Conservation (phyloP, 1,140 invertebrate genomes). For the Danaus plexippus region DNA sequence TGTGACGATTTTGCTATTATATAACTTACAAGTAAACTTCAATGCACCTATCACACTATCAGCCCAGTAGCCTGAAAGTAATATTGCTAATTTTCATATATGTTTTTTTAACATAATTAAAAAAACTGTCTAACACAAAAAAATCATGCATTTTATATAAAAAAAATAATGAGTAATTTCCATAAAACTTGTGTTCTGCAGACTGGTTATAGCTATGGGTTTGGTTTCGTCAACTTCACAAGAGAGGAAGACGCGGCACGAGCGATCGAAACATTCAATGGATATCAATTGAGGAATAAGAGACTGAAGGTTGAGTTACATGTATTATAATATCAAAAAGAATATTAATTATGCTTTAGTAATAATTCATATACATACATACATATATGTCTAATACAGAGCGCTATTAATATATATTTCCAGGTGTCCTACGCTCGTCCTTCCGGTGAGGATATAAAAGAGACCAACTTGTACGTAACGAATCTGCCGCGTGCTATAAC, state of each 20-base stretch:
- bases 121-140: too few species aligned
- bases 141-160: too few species aligned
- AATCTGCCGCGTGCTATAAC: constrained; percentile 90
- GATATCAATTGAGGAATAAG: constrained; percentile 89
- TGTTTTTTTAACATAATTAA: neutral
- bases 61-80: too few species aligned
- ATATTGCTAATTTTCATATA: neutral
- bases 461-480: constrained; percentile 95
- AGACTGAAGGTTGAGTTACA: constrained; percentile 76
- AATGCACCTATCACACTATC: too few species aligned
- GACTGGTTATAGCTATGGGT: constrained; percentile 96
- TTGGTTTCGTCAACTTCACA: constrained; percentile 95
- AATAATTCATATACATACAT: too few species aligned
- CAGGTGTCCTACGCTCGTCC: constrained; percentile 93
- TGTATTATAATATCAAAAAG: constrained; percentile 3
- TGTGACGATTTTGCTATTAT: constrained; percentile 20
- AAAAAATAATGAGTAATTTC: neutral
- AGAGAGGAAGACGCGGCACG: constrained; percentile 87
- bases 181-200: constrained; percentile 53
- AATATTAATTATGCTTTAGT: constrained; percentile 7
- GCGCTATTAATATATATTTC: constrained; percentile 27
- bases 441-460: constrained; percentile 92
- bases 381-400: neutral
- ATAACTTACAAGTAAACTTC: neutral
- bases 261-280: constrained; percentile 91